A percentile compares a stretch with the other conserved stretches of the same genome.
These are phyloP conservation scores for Asobara japonica DNA, from an alignment of 1,140 invertebrate species.

Conservation along the genomic window DNA sequence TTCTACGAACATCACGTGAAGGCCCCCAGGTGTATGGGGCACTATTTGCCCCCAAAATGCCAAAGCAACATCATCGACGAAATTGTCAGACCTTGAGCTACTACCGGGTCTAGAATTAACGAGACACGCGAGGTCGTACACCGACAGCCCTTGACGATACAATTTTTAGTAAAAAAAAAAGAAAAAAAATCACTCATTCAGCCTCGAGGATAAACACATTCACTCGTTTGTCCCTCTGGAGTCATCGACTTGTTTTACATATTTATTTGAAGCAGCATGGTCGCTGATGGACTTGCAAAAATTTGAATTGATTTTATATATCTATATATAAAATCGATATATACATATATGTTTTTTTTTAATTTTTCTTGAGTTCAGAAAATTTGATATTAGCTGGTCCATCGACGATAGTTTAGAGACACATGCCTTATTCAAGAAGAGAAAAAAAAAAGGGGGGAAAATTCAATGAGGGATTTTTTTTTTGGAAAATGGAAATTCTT, in stretches of 20 bases:
- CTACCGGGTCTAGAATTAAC: conserved; percentile 17
- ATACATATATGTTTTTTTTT: no score
- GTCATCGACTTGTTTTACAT: neutral
- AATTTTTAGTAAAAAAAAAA: no score
- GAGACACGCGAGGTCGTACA: conserved; percentile 2
- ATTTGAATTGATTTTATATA: no score
- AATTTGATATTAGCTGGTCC: no score
- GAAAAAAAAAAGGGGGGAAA: no score
- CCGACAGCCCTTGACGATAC: neutral
- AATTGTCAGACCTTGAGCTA: neutral
- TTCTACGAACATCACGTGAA: neutral
- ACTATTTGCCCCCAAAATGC: neutral
- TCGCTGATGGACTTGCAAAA: no score
- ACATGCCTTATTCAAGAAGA: no score
- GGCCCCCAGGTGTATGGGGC: neutral
- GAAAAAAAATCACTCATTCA: neutral
- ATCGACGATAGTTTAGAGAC: no score
- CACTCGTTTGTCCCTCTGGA: neutral
- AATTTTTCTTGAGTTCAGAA: no score
- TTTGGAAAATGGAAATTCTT: no score
- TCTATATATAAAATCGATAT: no score
- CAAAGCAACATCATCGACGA: neutral
- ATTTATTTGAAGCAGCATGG: neutral
- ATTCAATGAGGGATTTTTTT: no score
- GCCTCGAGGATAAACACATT: conserved; percentile 3